Base-by-base conservation (phyloP, 2,113 vertebrate species). In the Rhinolophus ferrumequinum region DNA sequence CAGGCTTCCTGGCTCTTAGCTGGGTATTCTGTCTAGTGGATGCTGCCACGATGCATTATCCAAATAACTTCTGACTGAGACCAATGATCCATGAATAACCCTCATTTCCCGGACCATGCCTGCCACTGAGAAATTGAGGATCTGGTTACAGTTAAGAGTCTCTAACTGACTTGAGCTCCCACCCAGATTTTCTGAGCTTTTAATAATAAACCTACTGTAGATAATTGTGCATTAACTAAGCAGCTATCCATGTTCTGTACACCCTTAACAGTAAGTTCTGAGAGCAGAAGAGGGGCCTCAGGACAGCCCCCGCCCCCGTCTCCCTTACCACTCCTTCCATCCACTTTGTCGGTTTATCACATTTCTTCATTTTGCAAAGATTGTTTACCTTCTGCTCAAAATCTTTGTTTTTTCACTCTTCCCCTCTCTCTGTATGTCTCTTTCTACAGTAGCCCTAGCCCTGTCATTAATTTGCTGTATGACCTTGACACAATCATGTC, bases 61-160 rank as follows among this genome's bases (percentile, higher is more conserved):
- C 67, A 96, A 97, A 92, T 72, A 83, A 85, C 26, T 90, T 93
- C 28, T 96, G 93, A 97, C 77, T 88, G 85, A 90, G 64, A 92
- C 62, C 93, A 90, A 80, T 38, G 67, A 64, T 75, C 85, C 88
- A 24, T 8, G 66, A 96, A 76, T 90, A 84, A 58, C 19, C 33
- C 22, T 95, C 93, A 86, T 86, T 96, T 96, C 87, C 87, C 0
- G 0, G 73, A 94, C 56, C 85, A 41, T 30, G 33, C 50, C 52
- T 96, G 81, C 54, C 73, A 82, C 62, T 80, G 79, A 88, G 54
- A 88, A 89, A 79, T 24, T 88, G 90, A 89, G 87, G 73, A 28
- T 96, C 94, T 96, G 86, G 47, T 89, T 92, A 95, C 41, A 77
- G 52, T 60, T 88, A 95, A 90, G 69, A 88, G 44, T 67, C 6